phyloP scores from a whole-genome alignment of 2,797 vertebrate genomes.

The Smutsia gigantea region DNA sequence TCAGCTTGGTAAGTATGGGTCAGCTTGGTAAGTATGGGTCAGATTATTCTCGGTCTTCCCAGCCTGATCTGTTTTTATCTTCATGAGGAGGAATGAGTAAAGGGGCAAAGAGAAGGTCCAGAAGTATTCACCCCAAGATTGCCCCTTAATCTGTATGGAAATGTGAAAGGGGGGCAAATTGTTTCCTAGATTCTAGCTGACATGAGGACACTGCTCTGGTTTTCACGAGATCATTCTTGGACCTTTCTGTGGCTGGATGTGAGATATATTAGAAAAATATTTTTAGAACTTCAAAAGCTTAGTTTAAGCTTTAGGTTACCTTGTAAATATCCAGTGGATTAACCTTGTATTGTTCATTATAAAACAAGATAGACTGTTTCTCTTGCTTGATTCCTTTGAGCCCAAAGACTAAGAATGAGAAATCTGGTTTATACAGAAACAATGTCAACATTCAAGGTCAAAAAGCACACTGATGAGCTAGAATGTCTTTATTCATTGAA shows the following conservation, averaged over 20 bases:
- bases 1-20: neutral
- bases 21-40: no score
- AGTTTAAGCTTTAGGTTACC: constrained; percentile 34
- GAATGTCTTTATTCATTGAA: constrained; percentile 43
- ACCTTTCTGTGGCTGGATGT: neutral
- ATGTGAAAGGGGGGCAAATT: neutral
- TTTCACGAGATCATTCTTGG: neutral
- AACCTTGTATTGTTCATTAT: constrained; percentile 20
- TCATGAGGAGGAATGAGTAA: neutral
- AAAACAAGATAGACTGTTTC: constrained; percentile 24
- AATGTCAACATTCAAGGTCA: constrained; percentile 42
- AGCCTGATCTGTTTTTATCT: neutral
- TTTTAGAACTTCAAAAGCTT: neutral
- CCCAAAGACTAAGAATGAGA: neutral
- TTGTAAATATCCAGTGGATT: constrained; percentile 27
- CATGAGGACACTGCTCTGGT: neutral
- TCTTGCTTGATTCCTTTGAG: constrained; percentile 7
- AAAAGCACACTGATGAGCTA: neutral
- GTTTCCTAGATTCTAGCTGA: neutral
- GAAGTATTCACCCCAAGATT: neutral
- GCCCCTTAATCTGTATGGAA: neutral
- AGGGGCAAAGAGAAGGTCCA: neutral
- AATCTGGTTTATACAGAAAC: neutral
- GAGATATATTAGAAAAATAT: constrained; percentile 6
- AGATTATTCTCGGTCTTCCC: neutral